Conservation (phyloP, 2,113 vertebrate species). For the Origma solitaria region DNA sequence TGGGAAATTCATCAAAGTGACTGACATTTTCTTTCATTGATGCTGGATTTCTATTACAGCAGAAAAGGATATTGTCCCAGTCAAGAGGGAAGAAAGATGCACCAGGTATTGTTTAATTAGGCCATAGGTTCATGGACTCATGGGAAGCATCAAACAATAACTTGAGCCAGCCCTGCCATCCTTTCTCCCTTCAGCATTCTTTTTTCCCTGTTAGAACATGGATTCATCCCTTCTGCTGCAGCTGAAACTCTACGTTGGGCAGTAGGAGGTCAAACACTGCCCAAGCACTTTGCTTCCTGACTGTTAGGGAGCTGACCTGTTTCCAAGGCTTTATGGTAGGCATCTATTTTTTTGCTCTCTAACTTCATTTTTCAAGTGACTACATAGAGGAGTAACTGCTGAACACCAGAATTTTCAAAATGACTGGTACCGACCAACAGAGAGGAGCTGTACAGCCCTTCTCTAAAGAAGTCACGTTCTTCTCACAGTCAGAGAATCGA, state of each 20-base stretch:
- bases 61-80: neutral
- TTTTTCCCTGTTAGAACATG: neutral
- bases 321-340: neutral
- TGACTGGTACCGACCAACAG: neutral
- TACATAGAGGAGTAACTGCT: neutral
- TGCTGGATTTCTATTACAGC: neutral
- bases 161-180: neutral
- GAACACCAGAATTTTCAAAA: neutral
- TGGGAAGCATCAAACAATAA: neutral
- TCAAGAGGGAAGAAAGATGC: neutral
- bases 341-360: neutral
- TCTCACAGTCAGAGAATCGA: neutral
- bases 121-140: neutral
- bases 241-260: neutral
- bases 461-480: neutral
- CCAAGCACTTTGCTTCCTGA: neutral
- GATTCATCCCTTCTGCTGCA: neutral
- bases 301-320: neutral
- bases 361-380: neutral
- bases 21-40: neutral
- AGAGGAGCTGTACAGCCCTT: neutral
- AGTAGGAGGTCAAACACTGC: neutral
- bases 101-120: neutral
- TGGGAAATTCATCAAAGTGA: constrained; percentile 7
- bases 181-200: neutral